Base-by-base conservation (phyloP, 2,113 vertebrate species). In the Centropus bengalensis region DNA sequence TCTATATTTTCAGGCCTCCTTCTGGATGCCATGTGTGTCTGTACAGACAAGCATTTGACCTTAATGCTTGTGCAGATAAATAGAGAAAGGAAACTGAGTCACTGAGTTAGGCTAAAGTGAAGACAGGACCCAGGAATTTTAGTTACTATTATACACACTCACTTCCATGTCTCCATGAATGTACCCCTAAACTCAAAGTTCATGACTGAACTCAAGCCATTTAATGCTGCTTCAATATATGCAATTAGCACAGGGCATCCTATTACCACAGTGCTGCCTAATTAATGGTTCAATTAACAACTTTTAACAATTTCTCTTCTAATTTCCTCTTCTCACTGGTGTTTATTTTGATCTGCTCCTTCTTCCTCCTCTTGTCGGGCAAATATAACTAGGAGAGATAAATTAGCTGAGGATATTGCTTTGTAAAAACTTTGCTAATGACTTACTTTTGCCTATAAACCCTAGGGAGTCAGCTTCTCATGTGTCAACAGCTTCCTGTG, bases 251-350 rank as follows among this genome's bases (percentile, higher is more conserved):
- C n/a, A 92, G 63, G 49, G 33, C 68, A 91, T n/a, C 11, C 32
- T 64, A 88, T 90, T 89, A 91, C 8, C 89, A 80, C 85, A 52
- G 47, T 67, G 82, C 70, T 97, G 69, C 86, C 94, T 91, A 86
- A 82, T 96, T 96, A 96, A 97, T 89, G 81, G 92, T 94, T 97
- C 82, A 59, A 95, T 96, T 97, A 97, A 95, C 71, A 97, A 86
- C 49, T 92, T 87, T 86, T n/a, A 94, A 94, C 79, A 94, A 58
- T 59, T 55, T 19, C 63, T 76, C 42, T 93, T 90, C 80, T 94
- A 91, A 97, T 97, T 96, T 96, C 82, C 62, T 96, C 74, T 89
- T 92, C 96, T 90, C 83, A 68, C 24, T 88, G 52, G 8, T 97
- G 70, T 96, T 95, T 95, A 91, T 91, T 96, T 97, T 79, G 66